Evolutionary conservation across 2,888 invertebrate species (phyloP).

Genomic region (Thecophora atra): DNA sequence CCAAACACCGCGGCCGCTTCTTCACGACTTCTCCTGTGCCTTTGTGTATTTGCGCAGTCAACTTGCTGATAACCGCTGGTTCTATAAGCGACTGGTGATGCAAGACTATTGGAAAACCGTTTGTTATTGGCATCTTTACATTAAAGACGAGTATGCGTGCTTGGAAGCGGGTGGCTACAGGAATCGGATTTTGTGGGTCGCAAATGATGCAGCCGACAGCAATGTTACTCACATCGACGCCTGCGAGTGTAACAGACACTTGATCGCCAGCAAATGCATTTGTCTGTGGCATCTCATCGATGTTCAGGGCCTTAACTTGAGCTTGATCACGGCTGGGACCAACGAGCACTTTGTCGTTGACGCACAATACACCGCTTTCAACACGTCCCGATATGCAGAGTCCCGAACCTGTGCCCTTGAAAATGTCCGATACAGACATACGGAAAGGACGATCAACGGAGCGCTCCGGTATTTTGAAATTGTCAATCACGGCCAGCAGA

Average conservation of each 20-base stretch:
- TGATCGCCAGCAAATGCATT: constrained; percentile 95
- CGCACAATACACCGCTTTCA: constrained; percentile 88
- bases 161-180: constrained; percentile 82
- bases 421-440: constrained; percentile 93
- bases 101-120: constrained; percentile 86
- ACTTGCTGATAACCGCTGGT: constrained; percentile 86
- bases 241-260: constrained; percentile 80
- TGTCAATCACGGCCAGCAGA: constrained; percentile 86
- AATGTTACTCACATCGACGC: constrained; percentile 84
- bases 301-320: constrained; percentile 78
- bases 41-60: constrained; percentile 88
- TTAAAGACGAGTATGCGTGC: constrained; percentile 95
- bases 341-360: constrained; percentile 87
- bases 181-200: constrained; percentile 82
- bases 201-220: constrained; percentile 88
- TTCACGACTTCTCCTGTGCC: constrained; percentile 91
- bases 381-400: constrained; percentile 91
- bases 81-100: constrained; percentile 95
- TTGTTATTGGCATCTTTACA: constrained; percentile 88
- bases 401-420: constrained; percentile 82
- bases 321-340: constrained; percentile 86
- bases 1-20: constrained; percentile 87
- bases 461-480: constrained; percentile 86
- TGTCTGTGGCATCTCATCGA: constrained; percentile 77
- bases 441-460: constrained; percentile 89